Evolutionary conservation across 2,797 vertebrate genomes (phyloP), one percentile per base, ranked within the genome.

Genomic region (Enteromius trimaculatus): DNA sequence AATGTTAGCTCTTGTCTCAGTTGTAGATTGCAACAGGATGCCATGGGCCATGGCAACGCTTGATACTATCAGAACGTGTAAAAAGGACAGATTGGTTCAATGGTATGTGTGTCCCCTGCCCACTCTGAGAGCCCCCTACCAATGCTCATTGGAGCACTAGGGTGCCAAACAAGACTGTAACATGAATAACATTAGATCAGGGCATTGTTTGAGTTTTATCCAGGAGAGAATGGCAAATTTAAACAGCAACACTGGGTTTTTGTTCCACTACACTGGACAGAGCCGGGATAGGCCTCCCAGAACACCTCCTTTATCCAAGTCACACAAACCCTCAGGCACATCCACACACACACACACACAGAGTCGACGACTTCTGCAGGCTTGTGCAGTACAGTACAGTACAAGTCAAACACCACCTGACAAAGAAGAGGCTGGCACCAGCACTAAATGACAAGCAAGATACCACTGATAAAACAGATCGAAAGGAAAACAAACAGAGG

Each of bases 141-240:
- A 77, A 68, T 49, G 64, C 16, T 70, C 47, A 8, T 47, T 49
- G 21, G 31, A 55, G 17, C 34, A 66, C 31, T 42, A 4, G 49
- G 71, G 34, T 58, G 19, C 70, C 29, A 65, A 37, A 58, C 42
- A 49, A 62, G 80, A 68, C 19, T 8, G 34, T 23, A 77, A 83
- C 31, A 83, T 80, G 74, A 86, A 88, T 76, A 88, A 83, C 77
- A 85, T 76, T 65, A 80, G 77, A 85, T 77, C 82, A 75, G 71
- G 51, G 82, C 77, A 85, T 87, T 87, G 89, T 88, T 83, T 34
- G 37, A 84, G 62, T 83, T 70, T 83, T 75, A 83, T 87, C 83
- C 84, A 87, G 79, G 85, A 85, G 53, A 88, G 84, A 89, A 89
- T 88, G 79, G 75, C 39, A 85, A 74, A 84, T 87, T 84, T 84